These are phyloP conservation scores for Drosophila nebulosa DNA, from an alignment of 1,140 invertebrate genomes.

Conservation along the genomic window DNA sequence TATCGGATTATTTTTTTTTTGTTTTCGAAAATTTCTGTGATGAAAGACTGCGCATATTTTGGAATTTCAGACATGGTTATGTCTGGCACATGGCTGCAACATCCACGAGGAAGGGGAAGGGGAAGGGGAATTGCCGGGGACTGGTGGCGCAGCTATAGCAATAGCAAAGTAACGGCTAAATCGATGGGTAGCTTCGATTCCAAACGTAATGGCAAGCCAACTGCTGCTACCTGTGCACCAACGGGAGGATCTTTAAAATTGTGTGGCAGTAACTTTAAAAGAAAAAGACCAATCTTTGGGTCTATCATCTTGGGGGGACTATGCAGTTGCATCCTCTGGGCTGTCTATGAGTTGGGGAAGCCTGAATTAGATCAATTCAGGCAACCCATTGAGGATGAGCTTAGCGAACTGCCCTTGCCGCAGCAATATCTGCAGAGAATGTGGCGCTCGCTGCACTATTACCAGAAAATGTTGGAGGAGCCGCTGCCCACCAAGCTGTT, in stretches of 20 bases:
- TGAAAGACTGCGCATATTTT: neutral
- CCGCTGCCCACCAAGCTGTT: slow-evolving; percentile 96
- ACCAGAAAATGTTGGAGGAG: slow-evolving; percentile 93
- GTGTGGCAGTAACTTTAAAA: neutral
- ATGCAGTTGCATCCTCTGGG: slow-evolving; percentile 81
- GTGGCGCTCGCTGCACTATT: slow-evolving; percentile 88
- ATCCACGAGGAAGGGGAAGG: neutral
- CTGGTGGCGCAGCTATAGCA: neutral
- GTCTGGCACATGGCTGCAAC: slow-evolving; percentile 12
- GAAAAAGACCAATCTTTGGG: neutral
- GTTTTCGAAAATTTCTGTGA: slow-evolving; percentile 1
- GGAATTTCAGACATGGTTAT: slow-evolving; percentile 13
- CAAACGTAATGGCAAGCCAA: neutral
- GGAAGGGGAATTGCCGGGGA: neutral
- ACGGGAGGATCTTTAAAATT: neutral
- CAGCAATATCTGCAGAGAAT: slow-evolving; percentile 89
- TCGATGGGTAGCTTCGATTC: neutral
- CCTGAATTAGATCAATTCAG: slow-evolving; percentile 88
- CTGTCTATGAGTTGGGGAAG: slow-evolving; percentile 86
- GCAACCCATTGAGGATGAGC: slow-evolving; percentile 90
- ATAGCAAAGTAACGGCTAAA: neutral
- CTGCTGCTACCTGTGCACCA: neutral
- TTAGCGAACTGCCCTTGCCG: slow-evolving; percentile 85
- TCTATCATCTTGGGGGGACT: slow-evolving; percentile 81
- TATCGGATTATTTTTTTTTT: neutral